Evolutionary conservation across 2,888 invertebrate genomes (phyloP), one percentile per base, ranked within the genome.

Genomic region (Sycophila texana): DNA sequence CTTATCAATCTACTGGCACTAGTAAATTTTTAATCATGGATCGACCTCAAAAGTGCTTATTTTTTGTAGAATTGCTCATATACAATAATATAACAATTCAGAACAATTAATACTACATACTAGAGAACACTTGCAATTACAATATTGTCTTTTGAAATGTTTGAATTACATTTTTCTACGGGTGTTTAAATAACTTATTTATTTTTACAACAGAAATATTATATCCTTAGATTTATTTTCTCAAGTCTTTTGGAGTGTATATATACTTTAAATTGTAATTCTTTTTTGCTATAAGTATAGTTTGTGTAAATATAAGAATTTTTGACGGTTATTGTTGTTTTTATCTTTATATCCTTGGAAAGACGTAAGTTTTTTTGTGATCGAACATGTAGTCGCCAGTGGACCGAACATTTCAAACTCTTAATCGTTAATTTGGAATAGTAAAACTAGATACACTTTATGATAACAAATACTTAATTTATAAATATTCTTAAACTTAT

Each of bases 71-170:
- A n/a, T n/a, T n/a, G n/a, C n/a, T n/a, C n/a, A n/a, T 75, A 39
- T 75, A 68, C 75, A 75, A 68, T 67, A 53, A 60, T 53, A 39
- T 75, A 75, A 61, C 67, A 68, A 68, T 75, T 60, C 53, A 60
- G 67, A 61, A 68, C 51, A 55, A 71, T 26, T 26, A 3, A 77
- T 22, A 18, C 16, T 75, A 61, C 61, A 53, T n/a, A n/a, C 13
- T 70, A 49, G n/a, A 20, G 77, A 70, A 77, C 65, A 71, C 55
- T 77, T 71, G 51, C 63, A 22, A 63, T 61, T 68, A 53, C 53
- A 73, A 73, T 75, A 75, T 75, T 75, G 75, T 75, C 75, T 68
- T 68, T 60, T 39, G 16, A 20, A 68, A 75, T 49, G 18, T 66
- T 58, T 61, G 73, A 74, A 74, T 65, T 61, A 61, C 22, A 47